Percentiles rank a stretch among this genome's conserved stretches.
These are phyloP conservation scores for Porites cylindrica DNA, from an alignment of 92 coral and sea anemone species.

Conservation along the genomic window DNA sequence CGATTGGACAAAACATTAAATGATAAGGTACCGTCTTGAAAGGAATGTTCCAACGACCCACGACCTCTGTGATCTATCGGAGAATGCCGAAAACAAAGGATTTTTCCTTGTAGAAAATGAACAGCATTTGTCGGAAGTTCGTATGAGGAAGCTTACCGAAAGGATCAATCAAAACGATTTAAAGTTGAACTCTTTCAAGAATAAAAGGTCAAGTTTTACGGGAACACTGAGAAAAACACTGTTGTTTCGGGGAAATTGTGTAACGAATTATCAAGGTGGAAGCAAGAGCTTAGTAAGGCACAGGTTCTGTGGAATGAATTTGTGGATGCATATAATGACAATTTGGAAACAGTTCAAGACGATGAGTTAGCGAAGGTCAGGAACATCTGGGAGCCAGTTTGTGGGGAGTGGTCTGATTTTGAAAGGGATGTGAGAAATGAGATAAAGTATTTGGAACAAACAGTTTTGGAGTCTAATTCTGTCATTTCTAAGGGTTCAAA, in stretches of 20 bases:
- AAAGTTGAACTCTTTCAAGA: neutral
- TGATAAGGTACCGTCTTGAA: no score
- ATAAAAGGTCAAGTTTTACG: neutral
- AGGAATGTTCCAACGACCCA: no score
- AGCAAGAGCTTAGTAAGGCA: slow-evolving; percentile 23
- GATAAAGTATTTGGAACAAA: slow-evolving; percentile 2
- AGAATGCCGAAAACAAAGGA: no score
- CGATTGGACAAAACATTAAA: no score
- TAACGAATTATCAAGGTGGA: neutral
- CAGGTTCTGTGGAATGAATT: slow-evolving; percentile 20
- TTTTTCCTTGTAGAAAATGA: no score
- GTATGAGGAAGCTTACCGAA: neutral
- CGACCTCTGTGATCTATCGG: no score
- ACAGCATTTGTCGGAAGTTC: no score
- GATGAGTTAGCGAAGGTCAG: no score
- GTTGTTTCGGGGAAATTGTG: neutral
- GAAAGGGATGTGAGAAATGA: neutral
- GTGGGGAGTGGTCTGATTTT: no score
- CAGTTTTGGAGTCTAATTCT: neutral
- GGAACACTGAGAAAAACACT: slow-evolving; percentile 2
- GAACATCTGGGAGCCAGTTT: no score
- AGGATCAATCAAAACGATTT: neutral
- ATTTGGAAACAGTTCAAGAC: no score
- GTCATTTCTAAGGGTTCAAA: slow-evolving; percentile 15
- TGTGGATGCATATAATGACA: neutral